Base-by-base conservation (phyloP, 1,140 invertebrate species). In the Drosophila dunni region DNA sequence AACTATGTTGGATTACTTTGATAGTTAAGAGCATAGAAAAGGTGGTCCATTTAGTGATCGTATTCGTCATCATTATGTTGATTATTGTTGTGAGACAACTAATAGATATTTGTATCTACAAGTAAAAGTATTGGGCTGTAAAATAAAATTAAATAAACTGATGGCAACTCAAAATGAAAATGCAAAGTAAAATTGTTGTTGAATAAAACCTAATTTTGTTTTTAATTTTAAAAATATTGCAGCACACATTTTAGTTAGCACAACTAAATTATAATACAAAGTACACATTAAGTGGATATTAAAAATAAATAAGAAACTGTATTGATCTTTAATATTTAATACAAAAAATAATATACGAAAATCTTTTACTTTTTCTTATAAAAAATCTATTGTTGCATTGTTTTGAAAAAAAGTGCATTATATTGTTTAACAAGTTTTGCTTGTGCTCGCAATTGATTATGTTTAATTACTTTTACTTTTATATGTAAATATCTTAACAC, bases 31-130 rank as follows among this genome's bases (percentile, higher is more conserved):
- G 78, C 73, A 74, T 91, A 91, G 79, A 88, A 91, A 91, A 89
- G 89, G 89, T 91, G 89, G 89, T 91, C 89, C 89, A 91, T 91
- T 88, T 91, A 74, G 84, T 91, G 78, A 85, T 91, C 81, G 89
- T 85, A 45, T 84, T 88, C 75, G 78, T 90, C 74, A 81, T 78
- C 70, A 84, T 79, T 65, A 17, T 44, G 38, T 54, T 75, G 79
- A 85, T 78, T 86, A 81, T 61, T 56, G 15, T 50, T 48, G 62
- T 81, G 15, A 45, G 29, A 64, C 36, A 68, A 66, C 51, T 46
- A 58, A 53, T 36, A 44, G 36, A 24, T 65, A 17, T 33, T 50
- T 45, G 24, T 70, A 71, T 58, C 57, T 69, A 69, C 38, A 68
- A 11, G 7, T 11, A 8, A 11, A 24, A 9, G 53, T 13, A 11